phyloP scores from a whole-genome alignment of 2,113 vertebrate genomes.

The Plectropomus leopardus region DNA sequence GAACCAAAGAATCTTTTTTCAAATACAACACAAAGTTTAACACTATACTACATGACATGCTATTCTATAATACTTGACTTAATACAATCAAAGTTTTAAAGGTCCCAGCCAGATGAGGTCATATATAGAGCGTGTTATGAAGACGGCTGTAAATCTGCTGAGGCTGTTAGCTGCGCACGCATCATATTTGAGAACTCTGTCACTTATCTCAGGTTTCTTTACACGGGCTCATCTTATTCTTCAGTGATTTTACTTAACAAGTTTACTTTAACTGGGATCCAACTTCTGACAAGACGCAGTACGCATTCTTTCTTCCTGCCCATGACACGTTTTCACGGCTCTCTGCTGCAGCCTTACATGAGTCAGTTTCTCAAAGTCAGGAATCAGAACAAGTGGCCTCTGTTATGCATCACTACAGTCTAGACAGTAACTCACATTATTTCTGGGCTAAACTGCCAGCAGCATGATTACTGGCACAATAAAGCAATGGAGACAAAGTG shows the following conservation, averaged over 20 bases:
- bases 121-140: background rate
- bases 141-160: background rate
- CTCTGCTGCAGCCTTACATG: slow-evolving; percentile 45
- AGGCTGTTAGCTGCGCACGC: slow-evolving; percentile 1
- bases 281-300: slow-evolving; percentile 63
- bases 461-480: slow-evolving; percentile 54
- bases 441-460: slow-evolving; percentile 40
- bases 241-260: slow-evolving; percentile 31
- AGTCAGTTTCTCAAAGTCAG: slow-evolving; percentile 51
- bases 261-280: slow-evolving; percentile 39
- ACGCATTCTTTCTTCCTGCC: slow-evolving; percentile 19
- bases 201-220: slow-evolving; percentile 61
- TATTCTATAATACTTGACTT: background rate
- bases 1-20: too few species aligned
- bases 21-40: background rate
- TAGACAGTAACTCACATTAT: slow-evolving; percentile 66
- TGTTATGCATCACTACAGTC: slow-evolving; percentile 70
- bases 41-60: background rate
- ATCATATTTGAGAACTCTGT: slow-evolving; percentile 26
- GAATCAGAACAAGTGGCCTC: slow-evolving; percentile 68
- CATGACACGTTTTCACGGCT: slow-evolving; percentile 40
- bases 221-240: slow-evolving; percentile 44
- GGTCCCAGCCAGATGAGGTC: background rate
- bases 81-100: background rate
- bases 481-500: slow-evolving; percentile 34